These are phyloP conservation scores for Lathronympha strigana DNA, from an alignment of 2,888 invertebrate genomes.

Conservation along the genomic window DNA sequence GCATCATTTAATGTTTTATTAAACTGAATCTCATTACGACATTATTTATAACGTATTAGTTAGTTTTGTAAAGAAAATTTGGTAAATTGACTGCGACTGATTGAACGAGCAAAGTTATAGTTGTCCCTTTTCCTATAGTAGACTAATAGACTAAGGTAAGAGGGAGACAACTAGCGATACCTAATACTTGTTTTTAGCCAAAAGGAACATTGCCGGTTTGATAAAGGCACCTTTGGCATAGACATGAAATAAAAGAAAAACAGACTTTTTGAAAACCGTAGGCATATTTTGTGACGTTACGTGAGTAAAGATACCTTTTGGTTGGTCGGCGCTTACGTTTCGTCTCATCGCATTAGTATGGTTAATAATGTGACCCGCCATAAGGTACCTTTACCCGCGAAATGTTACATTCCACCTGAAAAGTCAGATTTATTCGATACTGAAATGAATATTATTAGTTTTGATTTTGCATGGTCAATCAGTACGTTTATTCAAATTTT, in stretches of 20 bases:
- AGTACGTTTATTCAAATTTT: constrained; percentile 1
- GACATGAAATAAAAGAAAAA: neutral
- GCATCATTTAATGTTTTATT: constrained; percentile 28
- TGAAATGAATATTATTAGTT: neutral
- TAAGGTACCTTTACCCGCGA: too few relatives aligned
- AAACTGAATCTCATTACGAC: constrained; percentile 38
- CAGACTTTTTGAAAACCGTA: too few relatives aligned
- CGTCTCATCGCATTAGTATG: too few relatives aligned
- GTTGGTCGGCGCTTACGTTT: too few relatives aligned
- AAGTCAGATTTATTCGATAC: neutral
- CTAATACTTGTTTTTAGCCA: too few relatives aligned
- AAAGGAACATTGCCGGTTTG: neutral
- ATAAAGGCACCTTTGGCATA: too few relatives aligned
- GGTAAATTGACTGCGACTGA: neutral
- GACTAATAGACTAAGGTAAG: neutral
- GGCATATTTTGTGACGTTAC: too few relatives aligned
- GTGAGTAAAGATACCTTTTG: too few relatives aligned
- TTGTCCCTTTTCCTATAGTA: constrained; percentile 7
- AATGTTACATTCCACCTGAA: too few relatives aligned
- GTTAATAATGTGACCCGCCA: too few relatives aligned
- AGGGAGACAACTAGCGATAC: neutral
- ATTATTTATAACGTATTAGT: constrained; percentile 33
- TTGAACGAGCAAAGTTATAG: constrained; percentile 6
- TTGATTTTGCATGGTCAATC: neutral
- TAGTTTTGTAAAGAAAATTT: constrained; percentile 33